Base-by-base conservation (phyloP, 2,113 vertebrate species). In the Pongo pygmaeus region DNA sequence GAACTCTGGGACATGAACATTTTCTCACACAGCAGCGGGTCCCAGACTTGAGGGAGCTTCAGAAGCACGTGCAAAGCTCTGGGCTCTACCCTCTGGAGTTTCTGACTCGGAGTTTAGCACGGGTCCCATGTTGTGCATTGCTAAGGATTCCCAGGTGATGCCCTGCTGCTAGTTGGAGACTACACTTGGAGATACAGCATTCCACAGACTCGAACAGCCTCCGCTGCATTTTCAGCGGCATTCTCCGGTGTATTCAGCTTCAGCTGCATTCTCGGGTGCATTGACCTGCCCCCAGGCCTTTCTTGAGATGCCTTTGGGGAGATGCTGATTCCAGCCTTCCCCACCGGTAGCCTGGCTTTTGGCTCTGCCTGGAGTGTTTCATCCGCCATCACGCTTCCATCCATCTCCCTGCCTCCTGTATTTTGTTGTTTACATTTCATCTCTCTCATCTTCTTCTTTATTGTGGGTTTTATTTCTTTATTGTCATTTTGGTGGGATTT, bases 341-440 rank as follows among this genome's bases (percentile, higher is more conserved):
- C 8, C 0, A 0, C 0, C 1, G 4, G 84, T 6, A 55, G 20
- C 4, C 1, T 2, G 22, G 8, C 52, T 61, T 61, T 55, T 64
- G 48, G 3, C 14, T 32, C 27, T 32, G 22, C 10, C 50, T 13
- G 23, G 13, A 55, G 7, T 43, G 18, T 35, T 64, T 17, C 3
- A 0, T 48, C 69, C 23, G 20, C 13, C 35, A 6, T 23, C 2
- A 40, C 0, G 3, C 18, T 23, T 30, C 18, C 14, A 0, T 6
- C 14, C 0, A 13, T 6, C n/a, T 18, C 17, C 46, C 50, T n/a
- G 1, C 8, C 17, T 67, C 57, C 38, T 8, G 0, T 12, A 1
- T 35, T 64, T 25, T 8, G 7, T 27, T 32, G 72, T 6, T 61
- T 17, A 20, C 7, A 8, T 11, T 48, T n/a, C 52, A 0, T 27